Evolutionary conservation across 2,113 vertebrate species (phyloP).

Genomic region (Callipepla californica): DNA sequence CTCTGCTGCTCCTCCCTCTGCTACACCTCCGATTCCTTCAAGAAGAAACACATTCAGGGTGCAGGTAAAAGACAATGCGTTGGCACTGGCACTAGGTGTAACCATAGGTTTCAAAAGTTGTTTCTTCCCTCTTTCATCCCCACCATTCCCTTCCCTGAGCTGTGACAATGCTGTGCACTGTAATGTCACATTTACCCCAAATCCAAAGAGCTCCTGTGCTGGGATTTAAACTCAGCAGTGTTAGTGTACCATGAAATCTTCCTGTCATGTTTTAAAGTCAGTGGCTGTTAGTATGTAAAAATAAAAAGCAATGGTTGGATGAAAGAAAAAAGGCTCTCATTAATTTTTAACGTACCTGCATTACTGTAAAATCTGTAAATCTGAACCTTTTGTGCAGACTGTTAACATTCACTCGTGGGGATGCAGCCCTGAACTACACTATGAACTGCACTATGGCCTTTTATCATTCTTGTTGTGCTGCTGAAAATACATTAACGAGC

Average conservation of each 20-base stretch:
- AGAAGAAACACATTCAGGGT: not conserved
- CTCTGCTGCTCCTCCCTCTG: not conserved
- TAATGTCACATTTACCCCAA: not conserved
- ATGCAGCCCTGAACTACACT: not conserved
- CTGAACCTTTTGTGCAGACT: not conserved
- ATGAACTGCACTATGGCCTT: not conserved
- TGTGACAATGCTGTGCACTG: not conserved
- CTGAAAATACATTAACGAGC: not conserved
- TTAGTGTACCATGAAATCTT: not conserved
- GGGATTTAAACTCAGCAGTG: not conserved
- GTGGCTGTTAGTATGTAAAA: conserved; percentile 8
- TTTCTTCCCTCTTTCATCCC: not conserved
- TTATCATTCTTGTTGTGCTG: not conserved
- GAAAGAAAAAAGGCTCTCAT: conserved; percentile 38
- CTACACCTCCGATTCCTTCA: not conserved
- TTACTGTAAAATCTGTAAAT: not conserved
- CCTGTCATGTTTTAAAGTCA: not conserved
- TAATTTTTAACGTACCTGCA: not conserved
- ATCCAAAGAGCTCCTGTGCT: not conserved
- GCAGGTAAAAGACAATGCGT: not conserved
- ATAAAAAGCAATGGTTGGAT: conserved; percentile 56
- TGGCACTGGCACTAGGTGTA: not conserved
- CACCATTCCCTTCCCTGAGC: not conserved
- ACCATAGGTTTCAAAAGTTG: not conserved
- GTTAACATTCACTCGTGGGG: not conserved